Evolutionary conservation across 2,113 vertebrate genomes (phyloP).

Genomic region (Aldabrachelys gigantea): DNA sequence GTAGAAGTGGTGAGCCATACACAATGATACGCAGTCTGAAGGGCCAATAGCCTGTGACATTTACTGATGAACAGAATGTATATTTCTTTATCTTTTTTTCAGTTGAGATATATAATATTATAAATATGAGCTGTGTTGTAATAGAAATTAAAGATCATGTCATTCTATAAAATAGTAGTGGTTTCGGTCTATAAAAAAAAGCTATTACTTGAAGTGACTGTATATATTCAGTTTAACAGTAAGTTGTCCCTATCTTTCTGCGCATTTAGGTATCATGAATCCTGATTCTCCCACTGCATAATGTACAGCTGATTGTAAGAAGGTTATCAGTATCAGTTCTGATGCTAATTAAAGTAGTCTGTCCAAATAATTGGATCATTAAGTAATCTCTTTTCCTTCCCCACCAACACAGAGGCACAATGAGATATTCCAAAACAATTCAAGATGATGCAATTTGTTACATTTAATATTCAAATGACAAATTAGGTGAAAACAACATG

Average conservation of each 20-base stretch:
- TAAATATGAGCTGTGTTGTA: background rate
- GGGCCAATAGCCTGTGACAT: accelerated
- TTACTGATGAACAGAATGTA: background rate
- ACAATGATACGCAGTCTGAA: background rate
- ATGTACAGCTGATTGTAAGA: background rate
- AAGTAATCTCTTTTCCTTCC: background rate
- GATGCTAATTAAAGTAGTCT: background rate
- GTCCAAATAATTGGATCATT: background rate
- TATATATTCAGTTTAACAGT: background rate
- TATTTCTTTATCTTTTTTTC: background rate
- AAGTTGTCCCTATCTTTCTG: background rate
- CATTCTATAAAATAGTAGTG: background rate
- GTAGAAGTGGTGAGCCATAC: background rate
- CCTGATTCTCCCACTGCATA: background rate
- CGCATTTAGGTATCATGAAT: accelerated
- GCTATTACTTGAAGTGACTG: accelerated
- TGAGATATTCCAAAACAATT: background rate
- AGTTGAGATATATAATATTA: accelerated
- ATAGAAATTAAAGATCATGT: accelerated
- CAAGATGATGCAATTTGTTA: background rate
- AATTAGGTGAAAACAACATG: background rate
- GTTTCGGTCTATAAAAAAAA: background rate
- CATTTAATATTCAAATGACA: background rate
- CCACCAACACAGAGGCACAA: background rate
- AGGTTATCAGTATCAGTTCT: background rate